Evolutionary conservation across 2,888 invertebrate species (phyloP).

Genomic region (Microplitis deprimator): DNA sequence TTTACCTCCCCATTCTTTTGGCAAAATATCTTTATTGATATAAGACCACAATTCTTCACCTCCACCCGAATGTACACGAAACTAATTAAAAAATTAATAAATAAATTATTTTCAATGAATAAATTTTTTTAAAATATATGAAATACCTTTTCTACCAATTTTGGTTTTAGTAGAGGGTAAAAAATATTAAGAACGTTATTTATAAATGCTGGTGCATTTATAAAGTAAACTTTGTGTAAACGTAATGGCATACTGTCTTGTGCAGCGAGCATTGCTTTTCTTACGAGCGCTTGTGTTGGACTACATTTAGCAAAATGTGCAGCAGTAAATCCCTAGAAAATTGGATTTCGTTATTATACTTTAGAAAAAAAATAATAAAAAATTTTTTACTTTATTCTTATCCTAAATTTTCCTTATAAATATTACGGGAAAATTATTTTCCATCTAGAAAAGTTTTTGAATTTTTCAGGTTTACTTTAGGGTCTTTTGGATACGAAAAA

Average conservation of each 20-base stretch:
- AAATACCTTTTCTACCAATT: conserved; percentile 66
- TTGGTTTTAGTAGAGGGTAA: conserved; percentile 66
- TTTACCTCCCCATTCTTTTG: conserved; percentile 71
- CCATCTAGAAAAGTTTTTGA: too few relatives aligned
- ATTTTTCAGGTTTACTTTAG: too few relatives aligned
- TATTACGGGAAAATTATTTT: too few relatives aligned
- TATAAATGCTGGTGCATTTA: conserved; percentile 64
- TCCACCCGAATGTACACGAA: conserved; percentile 67
- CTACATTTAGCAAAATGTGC: conserved; percentile 65
- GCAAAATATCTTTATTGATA: conserved; percentile 69
- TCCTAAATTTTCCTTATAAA: too few relatives aligned
- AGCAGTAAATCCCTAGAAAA: conserved; percentile 61
- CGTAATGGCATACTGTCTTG: conserved; percentile 70
- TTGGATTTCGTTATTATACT: neutral
- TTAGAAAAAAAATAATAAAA: neutral
- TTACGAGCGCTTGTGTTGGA: conserved; percentile 64
- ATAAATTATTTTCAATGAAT: neutral
- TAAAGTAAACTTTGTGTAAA: conserved; percentile 62
- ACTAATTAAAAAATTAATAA: conserved; percentile 53
- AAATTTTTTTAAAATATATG: neutral
- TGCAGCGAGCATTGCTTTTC: conserved; percentile 66
- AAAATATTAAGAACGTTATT: conserved; percentile 62
- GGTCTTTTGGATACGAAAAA: too few relatives aligned
- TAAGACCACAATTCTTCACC: conserved; percentile 68
- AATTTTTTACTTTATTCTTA: too few relatives aligned